Base-by-base conservation (phyloP, 2,113 vertebrate species). In the Thomomys bottae region DNA sequence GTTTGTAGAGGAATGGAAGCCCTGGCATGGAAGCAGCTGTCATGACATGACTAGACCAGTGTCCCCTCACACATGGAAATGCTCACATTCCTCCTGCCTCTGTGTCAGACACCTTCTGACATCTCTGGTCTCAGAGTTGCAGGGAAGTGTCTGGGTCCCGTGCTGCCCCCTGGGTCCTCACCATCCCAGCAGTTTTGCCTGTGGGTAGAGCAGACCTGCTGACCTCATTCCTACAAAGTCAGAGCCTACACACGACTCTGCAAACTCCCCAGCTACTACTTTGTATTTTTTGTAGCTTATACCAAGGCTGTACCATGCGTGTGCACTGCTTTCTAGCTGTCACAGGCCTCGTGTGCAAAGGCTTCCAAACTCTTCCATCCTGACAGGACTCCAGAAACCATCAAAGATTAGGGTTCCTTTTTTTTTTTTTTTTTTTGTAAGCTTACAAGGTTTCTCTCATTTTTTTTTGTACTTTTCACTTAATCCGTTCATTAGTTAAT, bases 81-180 rank as follows among this genome's bases (percentile, higher is more conserved):
- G 8, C 45, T 17, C 5, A 77, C 24, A 21, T 10, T 10, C 68
- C 64, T 36, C 26, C 26, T 82, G 1, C 8, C 76, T 8, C 32
- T 38, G 2, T 8, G 5, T 7, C 1, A 1, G 77, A 23, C 63
- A 32, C 23, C 28, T 45, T 24, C 15, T 32, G 14, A 1, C 0
- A 0, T 14, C 11, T 59, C 67, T 8, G 10, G 4, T 10, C 40
- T 75, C 49, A 45, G 5, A 15, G 12, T 57, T 15, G 32, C 11
- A 12, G 59, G 23, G 1, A 8, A 0, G 2, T 36, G 57, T 45
- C 21, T 26, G 30, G 5, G 0, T 61, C 70, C 6, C 42, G 7
- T 24, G 5, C 23, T 40, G 67, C 0, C 42, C 17, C 36, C 38
- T 72, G 61, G n/a, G 14, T 32, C 38, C 88, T 78, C 45, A 49